These are phyloP conservation scores for Chrysolina americana DNA, from an alignment of 2,888 invertebrate species.

Conservation along the genomic window DNA sequence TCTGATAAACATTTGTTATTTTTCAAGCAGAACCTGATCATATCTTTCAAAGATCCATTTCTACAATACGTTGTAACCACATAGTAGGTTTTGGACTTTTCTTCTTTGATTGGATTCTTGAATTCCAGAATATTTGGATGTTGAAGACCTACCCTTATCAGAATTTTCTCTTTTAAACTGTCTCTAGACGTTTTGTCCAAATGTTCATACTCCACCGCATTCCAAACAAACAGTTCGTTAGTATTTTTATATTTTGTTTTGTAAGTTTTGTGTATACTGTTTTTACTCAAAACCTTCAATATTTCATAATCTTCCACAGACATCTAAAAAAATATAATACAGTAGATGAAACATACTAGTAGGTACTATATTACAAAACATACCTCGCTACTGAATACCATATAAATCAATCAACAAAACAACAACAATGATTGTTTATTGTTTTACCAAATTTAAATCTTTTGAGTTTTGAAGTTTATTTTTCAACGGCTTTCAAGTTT, in stretches of 20 bases:
- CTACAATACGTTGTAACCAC: constrained; percentile 77
- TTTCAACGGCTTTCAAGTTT: too few relatives aligned
- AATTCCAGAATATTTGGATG: constrained; percentile 60
- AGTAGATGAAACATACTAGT: too few relatives aligned
- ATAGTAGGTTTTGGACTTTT: constrained; percentile 73
- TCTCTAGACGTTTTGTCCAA: constrained; percentile 73
- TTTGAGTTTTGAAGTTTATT: too few relatives aligned
- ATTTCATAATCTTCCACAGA: constrained; percentile 52
- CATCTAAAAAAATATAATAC: constrained; percentile 47
- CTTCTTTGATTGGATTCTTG: constrained; percentile 71
- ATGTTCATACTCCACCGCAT: constrained; percentile 74
- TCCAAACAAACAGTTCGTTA: constrained; percentile 75
- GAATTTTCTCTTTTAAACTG: constrained; percentile 55
- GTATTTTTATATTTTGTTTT: constrained; percentile 74
- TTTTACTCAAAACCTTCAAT: constrained; percentile 45
- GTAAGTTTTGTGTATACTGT: constrained; percentile 73
- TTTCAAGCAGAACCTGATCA: constrained; percentile 71
- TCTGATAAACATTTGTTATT: constrained; percentile 72
- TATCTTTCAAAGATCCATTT: constrained; percentile 73
- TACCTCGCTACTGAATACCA: too few relatives aligned
- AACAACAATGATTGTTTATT: too few relatives aligned
- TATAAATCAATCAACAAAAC: too few relatives aligned
- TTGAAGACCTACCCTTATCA: constrained; percentile 58
- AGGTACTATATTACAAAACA: too few relatives aligned
- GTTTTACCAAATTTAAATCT: too few relatives aligned